These are phyloP conservation scores for Etheostoma spectabile DNA, from an alignment of 2,113 vertebrate species.

Conservation along the genomic window DNA sequence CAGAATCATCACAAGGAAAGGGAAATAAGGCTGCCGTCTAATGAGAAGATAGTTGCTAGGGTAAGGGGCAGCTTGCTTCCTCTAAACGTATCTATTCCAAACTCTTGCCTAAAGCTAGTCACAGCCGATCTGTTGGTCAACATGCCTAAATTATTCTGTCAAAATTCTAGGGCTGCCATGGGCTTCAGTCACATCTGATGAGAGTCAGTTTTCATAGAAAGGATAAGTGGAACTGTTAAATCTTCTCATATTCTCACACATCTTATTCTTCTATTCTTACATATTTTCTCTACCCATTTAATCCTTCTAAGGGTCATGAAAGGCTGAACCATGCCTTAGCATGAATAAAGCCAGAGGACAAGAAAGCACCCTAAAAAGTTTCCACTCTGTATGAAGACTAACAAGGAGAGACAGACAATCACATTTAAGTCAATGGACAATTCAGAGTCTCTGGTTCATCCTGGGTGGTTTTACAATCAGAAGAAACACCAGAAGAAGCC, in stretches of 20 bases:
- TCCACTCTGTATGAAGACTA: constrained; percentile 24
- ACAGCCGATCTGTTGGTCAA: constrained; percentile 24
- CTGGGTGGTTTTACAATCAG: neutral
- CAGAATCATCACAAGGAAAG: neutral
- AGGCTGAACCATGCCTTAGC: constrained; percentile 6
- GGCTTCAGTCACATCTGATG: constrained; percentile 36
- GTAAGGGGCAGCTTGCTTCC: neutral
- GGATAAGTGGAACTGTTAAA: constrained; percentile 11
- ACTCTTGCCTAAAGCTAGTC: constrained; percentile 6
- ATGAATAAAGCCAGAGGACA: constrained; percentile 35
- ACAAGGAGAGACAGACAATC: constrained; percentile 19
- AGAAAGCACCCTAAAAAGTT: constrained; percentile 11
- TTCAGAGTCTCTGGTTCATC: neutral
- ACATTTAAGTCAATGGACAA: constrained; percentile 10
- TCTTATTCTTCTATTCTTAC: constrained; percentile 17
- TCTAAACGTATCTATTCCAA: neutral
- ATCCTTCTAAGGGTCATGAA: constrained; percentile 29
- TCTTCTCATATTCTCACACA: constrained; percentile 15
- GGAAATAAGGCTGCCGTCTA: neutral
- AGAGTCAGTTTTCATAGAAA: neutral
- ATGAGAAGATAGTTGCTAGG: neutral
- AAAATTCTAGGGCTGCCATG: constrained; percentile 7
- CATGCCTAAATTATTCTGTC: constrained; percentile 24
- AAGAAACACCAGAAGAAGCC: neutral
- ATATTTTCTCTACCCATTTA: constrained; percentile 31